A percentile compares a stretch with the other conserved stretches of the same genome.
These are phyloP conservation scores for Melanotaenia nigrans DNA, from an alignment of 2,797 vertebrate genomes.

Conservation along the genomic window DNA sequence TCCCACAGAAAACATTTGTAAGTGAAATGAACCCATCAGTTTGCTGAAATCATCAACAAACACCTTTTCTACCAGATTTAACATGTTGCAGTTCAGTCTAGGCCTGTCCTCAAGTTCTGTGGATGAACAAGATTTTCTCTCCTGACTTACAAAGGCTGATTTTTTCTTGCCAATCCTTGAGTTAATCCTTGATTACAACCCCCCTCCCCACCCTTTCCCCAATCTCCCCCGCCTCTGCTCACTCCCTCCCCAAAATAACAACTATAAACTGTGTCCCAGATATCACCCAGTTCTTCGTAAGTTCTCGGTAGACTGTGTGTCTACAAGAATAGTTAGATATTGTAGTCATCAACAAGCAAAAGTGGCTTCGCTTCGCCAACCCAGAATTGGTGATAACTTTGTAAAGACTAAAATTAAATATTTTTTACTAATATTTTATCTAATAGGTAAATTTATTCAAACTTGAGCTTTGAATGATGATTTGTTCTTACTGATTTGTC, in stretches of 20 bases:
- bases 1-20: not conserved
- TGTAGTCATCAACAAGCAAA: constrained; percentile 1
- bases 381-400: too few species aligned
- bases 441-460: not conserved
- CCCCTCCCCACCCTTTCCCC: not conserved
- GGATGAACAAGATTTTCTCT: constrained; percentile 33
- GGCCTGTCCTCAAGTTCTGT: constrained; percentile 11
- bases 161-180: constrained; percentile 42
- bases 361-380: too few species aligned
- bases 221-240: not conserved
- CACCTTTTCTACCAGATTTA: not conserved
- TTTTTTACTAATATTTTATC: not conserved
- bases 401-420: not conserved
- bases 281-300: constrained; percentile 30
- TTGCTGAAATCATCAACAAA: not conserved
- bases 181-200: constrained; percentile 26
- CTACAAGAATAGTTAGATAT: constrained; percentile 10
- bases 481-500: too few species aligned
- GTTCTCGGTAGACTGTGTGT: constrained; percentile 1
- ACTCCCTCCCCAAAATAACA: not conserved
- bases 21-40: constrained; percentile 3
- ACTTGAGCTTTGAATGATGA: not conserved
- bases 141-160: constrained; percentile 17
- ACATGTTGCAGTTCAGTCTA: not conserved
- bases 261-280: constrained; percentile 31